Evolutionary conservation across 1,140 invertebrate genomes (phyloP), one percentile per base, ranked within the genome.

Genomic region (Marisa cornuarietis): DNA sequence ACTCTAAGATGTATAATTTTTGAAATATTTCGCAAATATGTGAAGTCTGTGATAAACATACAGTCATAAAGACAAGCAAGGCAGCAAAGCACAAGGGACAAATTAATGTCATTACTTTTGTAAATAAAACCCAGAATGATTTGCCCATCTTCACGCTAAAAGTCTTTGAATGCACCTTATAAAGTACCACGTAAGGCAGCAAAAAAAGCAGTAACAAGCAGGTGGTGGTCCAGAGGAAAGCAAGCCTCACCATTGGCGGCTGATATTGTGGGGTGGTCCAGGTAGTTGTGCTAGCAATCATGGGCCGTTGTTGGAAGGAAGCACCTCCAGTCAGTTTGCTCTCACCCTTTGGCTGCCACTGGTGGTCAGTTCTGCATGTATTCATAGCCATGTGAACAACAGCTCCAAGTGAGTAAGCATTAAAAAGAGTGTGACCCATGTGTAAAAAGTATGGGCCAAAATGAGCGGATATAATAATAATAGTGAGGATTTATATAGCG

Each of bases 281-380:
- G 20, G 83, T 84, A 65, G 51, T 26, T 18, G 84, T 84, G 24
- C 83, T 76, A 54, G 77, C 78, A 73, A 79, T 81, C 16, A 83
- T 66, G 42, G 82, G 83, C 22, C 82, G 80, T n/a, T 80, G 73
- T 80, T 85, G 85, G 85, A 85, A 90, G 76, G 87, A 85, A 42
- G 79, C 80, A 22, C 89, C 89, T 20, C 89, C 89, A 26, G 89
- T 90, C 76, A 86, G 86, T 80, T 88, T 89, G 79, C 87, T 86
- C 71, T 89, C 88, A 22, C 87, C 86, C 78, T 88, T 89, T 14
- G 89, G 88, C 76, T 88, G 87, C 89, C 89, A 90, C 71, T 90
- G 86, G 76, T 89, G 88, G n/a, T 89, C 86, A 20, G 81, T 76
- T 78, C 88, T 90, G 80, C 16, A 79, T 58, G 10, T 71, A 63